Conservation (phyloP, 2,113 vertebrate genomes). For the Corvus cornix region DNA sequence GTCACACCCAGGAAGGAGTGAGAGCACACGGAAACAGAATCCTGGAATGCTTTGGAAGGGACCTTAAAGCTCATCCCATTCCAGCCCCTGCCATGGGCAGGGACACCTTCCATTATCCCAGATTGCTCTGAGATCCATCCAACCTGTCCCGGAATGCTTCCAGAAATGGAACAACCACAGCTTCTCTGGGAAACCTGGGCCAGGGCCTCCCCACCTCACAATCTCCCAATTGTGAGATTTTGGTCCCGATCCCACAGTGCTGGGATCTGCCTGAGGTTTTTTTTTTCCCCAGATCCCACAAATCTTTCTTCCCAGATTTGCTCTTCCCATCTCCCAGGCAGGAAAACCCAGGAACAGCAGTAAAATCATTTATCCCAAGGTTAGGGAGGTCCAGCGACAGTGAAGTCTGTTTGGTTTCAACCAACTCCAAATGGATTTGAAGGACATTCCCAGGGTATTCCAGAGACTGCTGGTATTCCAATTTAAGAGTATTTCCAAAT, state of each 20-base stretch:
- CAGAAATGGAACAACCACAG: neutral
- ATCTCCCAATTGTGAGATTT: neutral
- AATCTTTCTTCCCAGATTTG: neutral
- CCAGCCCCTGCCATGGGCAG: neutral
- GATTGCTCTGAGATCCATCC: neutral
- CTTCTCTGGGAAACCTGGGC: neutral
- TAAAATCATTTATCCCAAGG: neutral
- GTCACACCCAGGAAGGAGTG: neutral
- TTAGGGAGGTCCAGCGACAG: neutral
- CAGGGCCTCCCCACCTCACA: neutral
- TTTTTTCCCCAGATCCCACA: neutral
- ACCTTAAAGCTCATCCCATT: neutral
- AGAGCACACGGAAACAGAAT: neutral
- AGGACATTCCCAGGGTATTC: neutral
- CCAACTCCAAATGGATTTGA: neutral
- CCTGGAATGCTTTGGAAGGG: neutral
- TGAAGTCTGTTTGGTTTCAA: neutral
- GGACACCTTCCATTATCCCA: neutral
- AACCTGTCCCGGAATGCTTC: rapidly evolving
- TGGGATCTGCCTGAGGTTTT: neutral
- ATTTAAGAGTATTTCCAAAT: neutral
- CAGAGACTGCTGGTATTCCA: neutral
- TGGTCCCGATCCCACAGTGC: neutral
- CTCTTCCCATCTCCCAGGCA: neutral
- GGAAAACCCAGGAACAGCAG: neutral